Evolutionary conservation across 2,113 vertebrate genomes (phyloP).

Genomic region (Dicerorhinus sumatrensis): DNA sequence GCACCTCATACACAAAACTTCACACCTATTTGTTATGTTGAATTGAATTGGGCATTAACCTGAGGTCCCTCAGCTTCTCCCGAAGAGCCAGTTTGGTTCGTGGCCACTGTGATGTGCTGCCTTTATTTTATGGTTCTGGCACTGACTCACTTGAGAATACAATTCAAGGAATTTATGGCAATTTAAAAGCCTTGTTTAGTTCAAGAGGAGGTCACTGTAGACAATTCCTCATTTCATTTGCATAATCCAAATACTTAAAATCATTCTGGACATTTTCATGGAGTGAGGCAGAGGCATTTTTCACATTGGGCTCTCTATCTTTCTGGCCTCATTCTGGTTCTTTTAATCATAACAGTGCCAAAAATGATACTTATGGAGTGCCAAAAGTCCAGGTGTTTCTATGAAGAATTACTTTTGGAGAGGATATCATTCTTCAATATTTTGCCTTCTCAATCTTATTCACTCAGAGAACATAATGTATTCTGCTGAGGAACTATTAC

Average conservation of each 20-base stretch:
- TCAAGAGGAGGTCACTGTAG: constrained; percentile 53
- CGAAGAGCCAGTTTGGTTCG: background rate
- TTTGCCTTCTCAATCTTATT: constrained; percentile 50
- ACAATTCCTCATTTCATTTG: constrained; percentile 66
- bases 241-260: constrained; percentile 41
- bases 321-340: constrained; percentile 14
- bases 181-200: constrained; percentile 63
- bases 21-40: background rate
- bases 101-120: background rate
- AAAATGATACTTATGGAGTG: constrained; percentile 55
- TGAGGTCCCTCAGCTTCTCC: background rate
- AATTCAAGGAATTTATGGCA: constrained; percentile 50
- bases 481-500: constrained; percentile 52
- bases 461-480: constrained; percentile 41
- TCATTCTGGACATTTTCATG: background rate
- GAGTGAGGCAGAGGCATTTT: background rate
- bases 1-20: background rate
- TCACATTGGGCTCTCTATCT: background rate
- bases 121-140: constrained; percentile 18
- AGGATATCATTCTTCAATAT: constrained; percentile 42
- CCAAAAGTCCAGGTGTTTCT: constrained; percentile 1
- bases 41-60: background rate
- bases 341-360: constrained; percentile 42
- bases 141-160: constrained; percentile 3
- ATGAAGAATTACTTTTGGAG: constrained; percentile 55